Conservation (phyloP, 2,797 vertebrate species). For the Silurus aristotelis region DNA sequence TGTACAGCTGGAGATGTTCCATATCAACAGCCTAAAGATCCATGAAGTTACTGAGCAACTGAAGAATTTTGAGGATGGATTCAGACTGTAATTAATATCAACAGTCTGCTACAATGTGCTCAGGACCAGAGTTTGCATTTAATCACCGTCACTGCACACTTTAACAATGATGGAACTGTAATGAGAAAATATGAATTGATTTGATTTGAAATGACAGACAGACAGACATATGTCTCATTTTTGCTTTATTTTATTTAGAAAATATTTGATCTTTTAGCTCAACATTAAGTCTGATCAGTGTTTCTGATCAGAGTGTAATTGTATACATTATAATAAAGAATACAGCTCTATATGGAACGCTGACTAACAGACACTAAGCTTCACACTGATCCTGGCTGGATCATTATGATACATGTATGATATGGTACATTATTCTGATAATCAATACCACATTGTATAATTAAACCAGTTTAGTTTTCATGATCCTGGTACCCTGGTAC, state of each 20-base stretch:
- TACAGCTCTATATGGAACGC: background rate
- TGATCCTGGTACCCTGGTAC: background rate
- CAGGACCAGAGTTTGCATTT: too few relatives aligned
- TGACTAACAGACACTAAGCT: background rate
- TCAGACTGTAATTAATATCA: too few relatives aligned
- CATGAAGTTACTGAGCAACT: too few relatives aligned
- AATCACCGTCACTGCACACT: too few relatives aligned
- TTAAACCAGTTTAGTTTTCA: background rate
- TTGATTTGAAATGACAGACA: background rate
- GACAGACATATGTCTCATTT: background rate
- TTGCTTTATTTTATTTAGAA: conserved; percentile 24
- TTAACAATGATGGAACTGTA: too few relatives aligned
- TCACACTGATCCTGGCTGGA: background rate
- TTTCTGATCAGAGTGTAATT: background rate
- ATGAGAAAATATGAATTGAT: too few relatives aligned
- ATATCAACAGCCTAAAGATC: too few relatives aligned
- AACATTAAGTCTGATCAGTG: background rate
- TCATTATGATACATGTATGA: background rate
- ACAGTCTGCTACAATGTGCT: too few relatives aligned
- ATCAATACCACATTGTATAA: background rate
- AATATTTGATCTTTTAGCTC: background rate
- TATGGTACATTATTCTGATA: background rate
- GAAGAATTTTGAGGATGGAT: too few relatives aligned
- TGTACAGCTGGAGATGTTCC: too few relatives aligned
- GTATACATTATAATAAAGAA: background rate